A percentile compares a stretch with the other conserved stretches of the same genome.
These are phyloP conservation scores for Gallirallus australis DNA, from an alignment of 2,797 vertebrate species.

Conservation along the genomic window DNA sequence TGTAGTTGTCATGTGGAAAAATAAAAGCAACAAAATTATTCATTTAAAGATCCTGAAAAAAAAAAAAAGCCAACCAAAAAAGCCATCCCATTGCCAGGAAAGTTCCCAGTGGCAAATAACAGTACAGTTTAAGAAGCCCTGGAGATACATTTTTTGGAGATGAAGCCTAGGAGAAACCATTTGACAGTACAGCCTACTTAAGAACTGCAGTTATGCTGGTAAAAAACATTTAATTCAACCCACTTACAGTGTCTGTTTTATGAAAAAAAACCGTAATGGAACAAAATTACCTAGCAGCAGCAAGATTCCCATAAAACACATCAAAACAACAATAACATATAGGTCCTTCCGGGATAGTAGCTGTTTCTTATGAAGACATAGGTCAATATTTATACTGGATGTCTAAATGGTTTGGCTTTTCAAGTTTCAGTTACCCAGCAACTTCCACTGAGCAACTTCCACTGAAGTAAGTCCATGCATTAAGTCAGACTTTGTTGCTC, in stretches of 20 bases:
- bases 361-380: not conserved
- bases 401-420: not conserved
- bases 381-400: not conserved
- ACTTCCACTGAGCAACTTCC: not conserved
- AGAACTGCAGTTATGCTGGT: constrained; percentile 20
- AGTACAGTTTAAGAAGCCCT: constrained; percentile 7
- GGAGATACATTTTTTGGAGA: not conserved
- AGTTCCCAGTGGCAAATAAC: not conserved
- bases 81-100: not conserved
- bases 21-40: not conserved
- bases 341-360: not conserved
- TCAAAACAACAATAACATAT: not conserved
- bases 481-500: not conserved
- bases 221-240: constrained; percentile 30
- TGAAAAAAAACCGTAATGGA: not conserved
- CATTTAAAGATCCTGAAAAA: not conserved
- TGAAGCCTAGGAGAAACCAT: constrained; percentile 6
- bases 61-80: not conserved
- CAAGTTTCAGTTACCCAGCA: not conserved
- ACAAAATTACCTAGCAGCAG: constrained; percentile 6
- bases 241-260: not conserved
- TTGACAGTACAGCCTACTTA: not conserved
- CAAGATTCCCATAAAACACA: not conserved
- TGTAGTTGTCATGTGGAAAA: not conserved
- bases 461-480: not conserved